Evolutionary conservation across 2,797 vertebrate genomes (phyloP).

Genomic region (Pangasius krempfi): DNA sequence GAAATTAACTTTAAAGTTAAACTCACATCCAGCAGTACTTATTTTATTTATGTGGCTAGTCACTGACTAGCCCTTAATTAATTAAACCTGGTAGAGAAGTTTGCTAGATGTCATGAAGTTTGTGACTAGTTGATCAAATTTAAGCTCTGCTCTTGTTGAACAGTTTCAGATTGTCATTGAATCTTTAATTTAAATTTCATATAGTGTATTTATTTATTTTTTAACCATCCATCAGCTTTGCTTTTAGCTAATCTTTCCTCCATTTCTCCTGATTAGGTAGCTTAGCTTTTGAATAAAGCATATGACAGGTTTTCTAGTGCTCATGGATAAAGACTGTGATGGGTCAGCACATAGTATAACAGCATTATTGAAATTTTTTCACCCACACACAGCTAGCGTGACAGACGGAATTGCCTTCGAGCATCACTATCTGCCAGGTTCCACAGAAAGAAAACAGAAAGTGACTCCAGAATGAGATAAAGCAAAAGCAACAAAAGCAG

Average conservation of each 20-base stretch:
- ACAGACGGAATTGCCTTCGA: neutral
- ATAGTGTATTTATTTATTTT: neutral
- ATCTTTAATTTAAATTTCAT: neutral
- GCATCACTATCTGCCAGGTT: neutral
- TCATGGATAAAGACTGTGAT: neutral
- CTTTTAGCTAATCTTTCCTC: neutral
- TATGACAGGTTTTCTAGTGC: neutral
- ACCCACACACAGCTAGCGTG: constrained; percentile 14
- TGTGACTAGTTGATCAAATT: neutral
- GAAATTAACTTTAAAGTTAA: neutral
- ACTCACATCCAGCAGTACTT: neutral
- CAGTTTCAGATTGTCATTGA: neutral
- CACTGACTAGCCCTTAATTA: neutral
- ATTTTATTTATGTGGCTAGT: neutral
- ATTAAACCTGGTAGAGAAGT: neutral
- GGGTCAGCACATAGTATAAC: neutral
- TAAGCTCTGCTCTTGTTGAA: neutral
- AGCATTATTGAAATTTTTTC: neutral
- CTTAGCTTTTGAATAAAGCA: too few relatives aligned
- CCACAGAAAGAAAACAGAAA: neutral
- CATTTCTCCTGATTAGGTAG: neutral
- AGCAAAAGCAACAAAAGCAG: neutral
- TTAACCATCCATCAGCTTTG: neutral
- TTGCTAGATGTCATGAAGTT: neutral
- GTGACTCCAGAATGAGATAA: neutral